phyloP scores from a whole-genome alignment of 1,140 invertebrate species.

The Gonioctena quinquepunctata region DNA sequence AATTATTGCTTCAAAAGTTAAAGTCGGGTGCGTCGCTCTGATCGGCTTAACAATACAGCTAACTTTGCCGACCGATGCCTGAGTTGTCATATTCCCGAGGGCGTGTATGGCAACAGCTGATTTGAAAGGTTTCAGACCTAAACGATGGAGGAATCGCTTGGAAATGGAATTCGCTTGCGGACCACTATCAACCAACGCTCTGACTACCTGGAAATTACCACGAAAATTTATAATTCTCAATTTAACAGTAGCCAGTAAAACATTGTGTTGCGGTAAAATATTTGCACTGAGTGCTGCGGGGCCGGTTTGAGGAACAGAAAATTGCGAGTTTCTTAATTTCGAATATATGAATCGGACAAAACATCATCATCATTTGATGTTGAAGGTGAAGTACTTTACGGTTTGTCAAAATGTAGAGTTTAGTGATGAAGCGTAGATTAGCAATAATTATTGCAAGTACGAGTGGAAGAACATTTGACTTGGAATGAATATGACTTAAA shows the following conservation, averaged over 20 bases:
- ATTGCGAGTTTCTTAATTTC: not conserved
- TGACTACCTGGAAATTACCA: not conserved
- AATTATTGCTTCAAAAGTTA: too few relatives aligned
- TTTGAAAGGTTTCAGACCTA: not conserved
- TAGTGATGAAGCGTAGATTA: not conserved
- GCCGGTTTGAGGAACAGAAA: too few relatives aligned
- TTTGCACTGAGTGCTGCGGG: not conserved
- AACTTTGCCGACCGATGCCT: not conserved
- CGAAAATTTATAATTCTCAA: not conserved
- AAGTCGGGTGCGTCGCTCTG: too few relatives aligned
- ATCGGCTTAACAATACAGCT: too few relatives aligned
- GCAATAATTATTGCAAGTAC: not conserved
- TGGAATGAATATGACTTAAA: constrained; percentile 2
- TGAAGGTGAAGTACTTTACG: too few relatives aligned
- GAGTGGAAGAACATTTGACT: not conserved
- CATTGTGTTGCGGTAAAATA: not conserved
- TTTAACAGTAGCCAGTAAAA: not conserved
- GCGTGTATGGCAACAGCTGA: not conserved
- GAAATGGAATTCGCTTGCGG: not conserved
- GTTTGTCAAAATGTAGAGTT: not conserved
- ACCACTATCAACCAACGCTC: not conserved
- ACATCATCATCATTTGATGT: too few relatives aligned
- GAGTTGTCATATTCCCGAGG: not conserved
- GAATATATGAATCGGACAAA: not conserved
- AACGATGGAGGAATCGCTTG: not conserved